Percentiles rank a stretch among this genome's conserved stretches.
Conservation (phyloP, 2,888 invertebrate genomes). For the Parnassius mnemosyne region DNA sequence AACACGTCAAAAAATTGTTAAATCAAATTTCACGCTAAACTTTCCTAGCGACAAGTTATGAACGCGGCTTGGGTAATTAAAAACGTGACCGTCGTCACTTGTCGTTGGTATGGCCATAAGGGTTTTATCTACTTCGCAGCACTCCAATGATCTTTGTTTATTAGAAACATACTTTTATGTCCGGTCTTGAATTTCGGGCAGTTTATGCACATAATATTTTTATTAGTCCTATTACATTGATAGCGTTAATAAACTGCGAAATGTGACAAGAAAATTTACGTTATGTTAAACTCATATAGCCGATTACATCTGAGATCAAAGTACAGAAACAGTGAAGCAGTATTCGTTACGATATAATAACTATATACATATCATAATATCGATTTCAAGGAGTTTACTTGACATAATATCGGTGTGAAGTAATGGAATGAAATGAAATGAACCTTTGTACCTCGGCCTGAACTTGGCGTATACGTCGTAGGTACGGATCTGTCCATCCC, state of each 20-base stretch:
- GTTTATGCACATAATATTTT: slow-evolving; percentile 39
- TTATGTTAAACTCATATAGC: slow-evolving; percentile 51
- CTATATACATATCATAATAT: too few relatives aligned
- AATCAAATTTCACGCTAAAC: slow-evolving; percentile 40
- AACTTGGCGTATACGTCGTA: too few relatives aligned
- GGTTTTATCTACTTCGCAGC: slow-evolving; percentile 72
- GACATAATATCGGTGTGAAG: too few relatives aligned
- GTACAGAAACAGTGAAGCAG: slow-evolving; percentile 12
- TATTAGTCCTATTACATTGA: slow-evolving; percentile 53
- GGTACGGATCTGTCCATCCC: too few relatives aligned
- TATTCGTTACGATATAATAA: too few relatives aligned
- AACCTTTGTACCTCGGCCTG: too few relatives aligned
- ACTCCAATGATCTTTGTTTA: slow-evolving; percentile 64
- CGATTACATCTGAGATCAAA: slow-evolving; percentile 42
- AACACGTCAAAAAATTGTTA: slow-evolving; percentile 6
- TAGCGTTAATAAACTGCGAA: slow-evolving; percentile 50
- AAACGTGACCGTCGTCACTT: slow-evolving; percentile 80
- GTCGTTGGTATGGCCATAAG: slow-evolving; percentile 61
- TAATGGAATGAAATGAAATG: too few relatives aligned
- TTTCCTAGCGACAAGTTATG: slow-evolving; percentile 63
- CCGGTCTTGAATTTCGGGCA: slow-evolving; percentile 35
- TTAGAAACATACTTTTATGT: slow-evolving; percentile 50
- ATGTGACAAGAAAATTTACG: slow-evolving; percentile 50
- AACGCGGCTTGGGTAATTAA: slow-evolving; percentile 74
- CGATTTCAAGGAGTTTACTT: too few relatives aligned